Conservation (phyloP, 2,797 vertebrate species). For the Mallotus villosus region DNA sequence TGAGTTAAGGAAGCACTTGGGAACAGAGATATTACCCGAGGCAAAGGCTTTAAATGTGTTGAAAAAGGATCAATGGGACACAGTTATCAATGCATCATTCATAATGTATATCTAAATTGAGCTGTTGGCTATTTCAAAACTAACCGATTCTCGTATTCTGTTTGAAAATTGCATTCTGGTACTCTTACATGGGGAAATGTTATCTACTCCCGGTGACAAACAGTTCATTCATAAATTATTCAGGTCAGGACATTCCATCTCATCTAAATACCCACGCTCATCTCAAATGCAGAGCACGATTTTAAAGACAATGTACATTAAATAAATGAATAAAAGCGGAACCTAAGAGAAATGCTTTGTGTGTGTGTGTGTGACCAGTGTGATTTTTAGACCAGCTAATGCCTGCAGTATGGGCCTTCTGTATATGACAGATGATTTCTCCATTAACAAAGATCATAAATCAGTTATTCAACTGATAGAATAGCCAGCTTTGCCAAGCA, state of each 20-base stretch:
- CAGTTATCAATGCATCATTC: not conserved
- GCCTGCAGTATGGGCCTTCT: conserved; percentile 28
- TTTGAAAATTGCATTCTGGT: conserved; percentile 22
- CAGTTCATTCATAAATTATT: conserved; percentile 45
- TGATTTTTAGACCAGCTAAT: conserved; percentile 41
- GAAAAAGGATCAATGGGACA: not conserved
- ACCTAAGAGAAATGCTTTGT: conserved; percentile 43
- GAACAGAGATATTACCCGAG: not conserved
- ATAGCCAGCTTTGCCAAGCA: conserved; percentile 28
- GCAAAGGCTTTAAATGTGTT: not conserved
- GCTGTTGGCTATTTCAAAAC: conserved; percentile 35
- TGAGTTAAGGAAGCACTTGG: not conserved
- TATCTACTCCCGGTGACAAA: conserved; percentile 37
- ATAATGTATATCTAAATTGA: not conserved
- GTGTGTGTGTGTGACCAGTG: conserved; percentile 40
- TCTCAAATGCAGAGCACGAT: conserved; percentile 40
- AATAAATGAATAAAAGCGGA: conserved; percentile 42
- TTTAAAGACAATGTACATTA: conserved; percentile 42
- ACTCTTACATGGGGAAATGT: conserved; percentile 10
- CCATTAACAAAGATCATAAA: conserved; percentile 38
- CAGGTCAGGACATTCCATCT: conserved; percentile 10
- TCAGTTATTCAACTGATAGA: conserved; percentile 29
- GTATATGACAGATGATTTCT: conserved; percentile 48
- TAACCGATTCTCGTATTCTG: conserved; percentile 18
- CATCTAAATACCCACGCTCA: conserved; percentile 21